Conservation (phyloP, 2,888 invertebrate species). For the Tachina lurida region DNA sequence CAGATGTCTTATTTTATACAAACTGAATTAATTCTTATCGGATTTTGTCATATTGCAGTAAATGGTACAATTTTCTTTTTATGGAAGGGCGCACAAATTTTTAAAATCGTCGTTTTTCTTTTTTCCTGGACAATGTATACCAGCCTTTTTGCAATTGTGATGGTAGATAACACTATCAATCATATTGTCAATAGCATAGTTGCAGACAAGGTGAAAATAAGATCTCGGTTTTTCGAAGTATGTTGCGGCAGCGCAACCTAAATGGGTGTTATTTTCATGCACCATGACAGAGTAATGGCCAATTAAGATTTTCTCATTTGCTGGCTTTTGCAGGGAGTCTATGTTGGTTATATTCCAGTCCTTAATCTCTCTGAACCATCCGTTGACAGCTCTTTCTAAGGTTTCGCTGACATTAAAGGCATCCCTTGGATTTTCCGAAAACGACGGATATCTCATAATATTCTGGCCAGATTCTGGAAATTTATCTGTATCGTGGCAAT, state of each 20-base stretch:
- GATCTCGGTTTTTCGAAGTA: background rate
- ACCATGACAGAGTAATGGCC: conserved; percentile 77
- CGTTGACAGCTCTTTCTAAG: background rate
- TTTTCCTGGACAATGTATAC: too few species aligned
- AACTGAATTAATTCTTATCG: too few species aligned
- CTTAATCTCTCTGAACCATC: background rate
- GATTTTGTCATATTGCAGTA: too few species aligned
- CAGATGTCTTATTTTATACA: too few species aligned
- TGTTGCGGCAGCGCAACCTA: conserved; percentile 75
- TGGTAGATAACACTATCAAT: too few species aligned
- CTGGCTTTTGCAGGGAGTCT: too few species aligned
- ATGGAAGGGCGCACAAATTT: too few species aligned
- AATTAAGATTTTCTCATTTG: conserved; percentile 56
- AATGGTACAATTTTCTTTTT: too few species aligned
- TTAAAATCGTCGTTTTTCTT: too few species aligned
- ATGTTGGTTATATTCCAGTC: background rate
- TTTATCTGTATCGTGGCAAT: conserved; percentile 75
- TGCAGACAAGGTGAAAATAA: too few species aligned
- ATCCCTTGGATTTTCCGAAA: background rate
- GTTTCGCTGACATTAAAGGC: background rate
- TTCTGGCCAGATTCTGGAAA: conserved; percentile 77
- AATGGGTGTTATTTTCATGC: conserved; percentile 75
- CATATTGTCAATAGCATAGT: too few species aligned
- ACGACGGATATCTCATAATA: background rate
- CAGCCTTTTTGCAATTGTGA: too few species aligned